Percentiles rank a stretch among this genome's conserved stretches.
Conservation (phyloP, 2,888 invertebrate species). For the Craniophora ligustri region DNA sequence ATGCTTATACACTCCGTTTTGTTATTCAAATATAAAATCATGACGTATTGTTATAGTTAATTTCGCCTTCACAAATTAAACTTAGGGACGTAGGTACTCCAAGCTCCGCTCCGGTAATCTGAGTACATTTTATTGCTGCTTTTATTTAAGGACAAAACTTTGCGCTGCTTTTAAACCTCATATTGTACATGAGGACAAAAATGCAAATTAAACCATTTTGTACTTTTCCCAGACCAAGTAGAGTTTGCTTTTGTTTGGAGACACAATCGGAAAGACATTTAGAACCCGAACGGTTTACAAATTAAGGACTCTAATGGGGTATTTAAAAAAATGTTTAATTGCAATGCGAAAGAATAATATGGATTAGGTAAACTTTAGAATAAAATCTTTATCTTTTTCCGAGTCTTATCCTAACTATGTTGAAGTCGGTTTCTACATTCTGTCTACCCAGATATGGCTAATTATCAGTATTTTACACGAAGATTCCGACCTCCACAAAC, state of each 20-base stretch:
- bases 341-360: constrained; percentile 50
- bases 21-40: constrained; percentile 15
- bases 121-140: constrained; percentile 54
- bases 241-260: constrained; percentile 3
- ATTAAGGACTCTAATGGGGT: constrained; percentile 73
- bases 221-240: background rate
- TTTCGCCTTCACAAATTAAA: constrained; percentile 43
- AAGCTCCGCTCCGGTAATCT: constrained; percentile 46
- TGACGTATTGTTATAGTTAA: constrained; percentile 41
- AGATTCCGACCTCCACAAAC: no score
- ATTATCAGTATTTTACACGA: no score
- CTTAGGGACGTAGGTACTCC: constrained; percentile 40
- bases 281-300: constrained; percentile 59
- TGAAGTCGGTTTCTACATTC: no score
- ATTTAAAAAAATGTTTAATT: constrained; percentile 74
- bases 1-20: background rate
- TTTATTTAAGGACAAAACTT: constrained; percentile 53
- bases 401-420: no score
- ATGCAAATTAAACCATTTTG: background rate
- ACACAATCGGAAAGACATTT: constrained; percentile 36
- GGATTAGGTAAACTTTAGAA: constrained; percentile 55
- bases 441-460: no score
- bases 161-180: constrained; percentile 47
- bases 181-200: constrained; percentile 36
- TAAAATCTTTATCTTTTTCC: no score